Conservation (phyloP, 2,797 vertebrate genomes). For the Sebastes trivittatus region DNA sequence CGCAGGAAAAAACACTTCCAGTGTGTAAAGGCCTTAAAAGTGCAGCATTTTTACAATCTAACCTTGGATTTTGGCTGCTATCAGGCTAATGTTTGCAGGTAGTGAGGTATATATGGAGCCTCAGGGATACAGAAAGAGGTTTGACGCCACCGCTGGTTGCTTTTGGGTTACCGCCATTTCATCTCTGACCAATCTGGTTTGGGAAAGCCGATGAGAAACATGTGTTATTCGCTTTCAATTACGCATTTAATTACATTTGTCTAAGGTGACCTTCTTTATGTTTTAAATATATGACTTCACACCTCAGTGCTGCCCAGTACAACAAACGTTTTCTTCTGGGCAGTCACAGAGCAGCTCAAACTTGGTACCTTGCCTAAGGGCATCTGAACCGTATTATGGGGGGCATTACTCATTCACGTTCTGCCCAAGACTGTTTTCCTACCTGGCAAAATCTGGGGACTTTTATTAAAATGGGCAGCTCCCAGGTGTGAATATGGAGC, state of each 20-base stretch:
- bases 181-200: not conserved
- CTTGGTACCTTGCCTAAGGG: not conserved
- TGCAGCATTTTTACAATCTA: too few relatives aligned
- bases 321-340: not conserved
- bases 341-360: not conserved
- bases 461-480: slow-evolving; percentile 17
- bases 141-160: not conserved
- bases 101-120: not conserved
- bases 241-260: slow-evolving; percentile 35
- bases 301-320: slow-evolving; percentile 1
- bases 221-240: slow-evolving; percentile 5
- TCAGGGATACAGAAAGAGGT: not conserved
- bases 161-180: not conserved
- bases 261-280: slow-evolving; percentile 16
- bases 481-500: not conserved
- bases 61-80: not conserved
- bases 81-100: not conserved
- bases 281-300: slow-evolving; percentile 43
- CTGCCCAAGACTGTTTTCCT: not conserved
- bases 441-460: not conserved
- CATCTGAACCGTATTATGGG: not conserved
- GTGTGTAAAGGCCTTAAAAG: too few relatives aligned
- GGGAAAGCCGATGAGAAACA: not conserved
- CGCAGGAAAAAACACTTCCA: too few relatives aligned
- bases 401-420: not conserved